A percentile compares a stretch with the other conserved stretches of the same genome.
phyloP scores from a whole-genome alignment of 1,140 invertebrate species.

The Pogonomyrmex californicus region DNA sequence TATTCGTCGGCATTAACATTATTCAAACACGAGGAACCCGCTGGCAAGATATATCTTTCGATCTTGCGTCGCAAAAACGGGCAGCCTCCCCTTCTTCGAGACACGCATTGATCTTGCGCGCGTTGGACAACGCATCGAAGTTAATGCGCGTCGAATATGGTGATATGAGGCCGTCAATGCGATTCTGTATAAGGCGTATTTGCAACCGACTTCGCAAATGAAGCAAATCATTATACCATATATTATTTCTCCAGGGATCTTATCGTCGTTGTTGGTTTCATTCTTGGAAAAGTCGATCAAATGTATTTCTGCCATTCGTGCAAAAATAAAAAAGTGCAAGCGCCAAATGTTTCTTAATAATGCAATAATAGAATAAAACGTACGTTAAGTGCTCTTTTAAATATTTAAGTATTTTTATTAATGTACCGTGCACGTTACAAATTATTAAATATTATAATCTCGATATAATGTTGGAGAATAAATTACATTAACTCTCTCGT shows the following conservation, averaged over 20 bases:
- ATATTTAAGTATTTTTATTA: constrained; percentile 9
- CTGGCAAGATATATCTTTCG: constrained; percentile 63
- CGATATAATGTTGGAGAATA: neutral
- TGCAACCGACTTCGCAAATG: constrained; percentile 62
- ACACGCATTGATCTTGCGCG: constrained; percentile 58
- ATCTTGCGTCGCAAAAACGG: constrained; percentile 57
- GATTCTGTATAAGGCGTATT: constrained; percentile 56
- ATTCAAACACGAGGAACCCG: constrained; percentile 55
- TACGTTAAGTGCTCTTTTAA: neutral
- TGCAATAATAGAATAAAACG: neutral
- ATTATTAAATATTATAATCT: neutral
- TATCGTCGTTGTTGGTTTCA: neutral
- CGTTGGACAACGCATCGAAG: constrained; percentile 60
- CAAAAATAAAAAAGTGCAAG: neutral
- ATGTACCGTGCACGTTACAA: neutral
- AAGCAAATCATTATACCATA: constrained; percentile 70
- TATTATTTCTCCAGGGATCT: constrained; percentile 19
- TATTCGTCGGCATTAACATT: constrained; percentile 67
- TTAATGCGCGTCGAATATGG: constrained; percentile 63
- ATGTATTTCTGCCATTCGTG: neutral
- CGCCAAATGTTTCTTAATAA: neutral
- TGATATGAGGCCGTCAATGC: constrained; percentile 40
- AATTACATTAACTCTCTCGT: neutral
- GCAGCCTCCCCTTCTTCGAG: constrained; percentile 12
- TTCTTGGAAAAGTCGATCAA: neutral